Conservation (phyloP, 2,888 invertebrate genomes). For the Ernsta delagoae region DNA sequence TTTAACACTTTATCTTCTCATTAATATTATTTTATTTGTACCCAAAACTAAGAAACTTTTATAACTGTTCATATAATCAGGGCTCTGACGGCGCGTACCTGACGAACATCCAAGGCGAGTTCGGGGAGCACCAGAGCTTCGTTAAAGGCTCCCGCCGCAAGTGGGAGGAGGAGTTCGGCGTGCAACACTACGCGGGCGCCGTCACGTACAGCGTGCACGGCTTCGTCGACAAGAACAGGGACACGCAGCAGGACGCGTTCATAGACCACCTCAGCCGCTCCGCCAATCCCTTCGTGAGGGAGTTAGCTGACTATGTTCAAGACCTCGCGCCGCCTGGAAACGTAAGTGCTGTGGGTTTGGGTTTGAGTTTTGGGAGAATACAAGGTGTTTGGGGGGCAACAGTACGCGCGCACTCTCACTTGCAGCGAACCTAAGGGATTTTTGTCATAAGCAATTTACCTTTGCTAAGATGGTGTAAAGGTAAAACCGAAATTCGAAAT, state of each 20-base stretch:
- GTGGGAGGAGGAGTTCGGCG: slow-evolving; percentile 96
- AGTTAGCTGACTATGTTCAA: slow-evolving; percentile 85
- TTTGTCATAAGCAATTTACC: too few relatives aligned
- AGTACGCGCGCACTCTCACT: too few relatives aligned
- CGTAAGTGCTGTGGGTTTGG: slow-evolving; percentile 63
- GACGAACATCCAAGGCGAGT: slow-evolving; percentile 94
- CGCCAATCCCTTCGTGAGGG: slow-evolving; percentile 92
- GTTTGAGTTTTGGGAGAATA: too few relatives aligned
- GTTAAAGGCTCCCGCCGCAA: slow-evolving; percentile 94
- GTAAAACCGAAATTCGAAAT: too few relatives aligned
- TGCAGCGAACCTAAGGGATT: too few relatives aligned
- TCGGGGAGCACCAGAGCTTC: slow-evolving; percentile 92
- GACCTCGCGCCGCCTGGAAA: slow-evolving; percentile 86
- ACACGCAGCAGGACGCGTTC: slow-evolving; percentile 96
- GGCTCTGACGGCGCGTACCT: slow-evolving; percentile 95
- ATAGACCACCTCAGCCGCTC: slow-evolving; percentile 95
- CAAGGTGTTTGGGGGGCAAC: too few relatives aligned
- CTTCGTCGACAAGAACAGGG: slow-evolving; percentile 95
- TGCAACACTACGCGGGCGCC: slow-evolving; percentile 94
- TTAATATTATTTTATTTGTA: too few relatives aligned
- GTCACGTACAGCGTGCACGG: slow-evolving; percentile 93
- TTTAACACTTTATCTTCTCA: too few relatives aligned
- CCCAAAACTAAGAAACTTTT: too few relatives aligned
- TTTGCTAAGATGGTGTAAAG: too few relatives aligned
- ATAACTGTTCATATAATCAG: too few relatives aligned